Evolutionary conservation across 2,797 vertebrate species (phyloP).

Genomic region (Pangasius sanitwongsei): DNA sequence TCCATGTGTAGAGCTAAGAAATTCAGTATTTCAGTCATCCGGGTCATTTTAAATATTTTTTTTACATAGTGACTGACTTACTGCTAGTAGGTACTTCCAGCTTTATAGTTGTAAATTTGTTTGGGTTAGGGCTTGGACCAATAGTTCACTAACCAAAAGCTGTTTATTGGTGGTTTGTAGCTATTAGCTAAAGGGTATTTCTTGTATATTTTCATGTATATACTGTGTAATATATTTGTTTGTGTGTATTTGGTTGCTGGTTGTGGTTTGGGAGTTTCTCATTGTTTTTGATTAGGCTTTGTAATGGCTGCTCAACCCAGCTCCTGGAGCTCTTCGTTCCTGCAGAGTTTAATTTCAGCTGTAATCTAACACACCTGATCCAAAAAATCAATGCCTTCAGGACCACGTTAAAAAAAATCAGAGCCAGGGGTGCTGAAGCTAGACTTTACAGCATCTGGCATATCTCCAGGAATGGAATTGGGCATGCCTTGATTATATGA

Average conservation of each 20-base stretch:
- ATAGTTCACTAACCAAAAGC: not conserved
- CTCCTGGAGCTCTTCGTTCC: not conserved
- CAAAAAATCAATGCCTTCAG: not conserved
- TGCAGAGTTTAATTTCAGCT: conserved; percentile 22
- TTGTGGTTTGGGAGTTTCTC: conserved; percentile 10
- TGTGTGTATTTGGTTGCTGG: not conserved
- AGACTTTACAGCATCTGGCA: not conserved
- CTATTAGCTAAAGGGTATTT: not conserved
- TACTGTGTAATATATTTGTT: not conserved
- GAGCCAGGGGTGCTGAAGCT: not conserved
- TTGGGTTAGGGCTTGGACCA: not conserved
- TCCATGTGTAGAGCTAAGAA: not conserved
- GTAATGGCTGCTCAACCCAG: not conserved
- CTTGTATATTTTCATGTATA: not conserved
- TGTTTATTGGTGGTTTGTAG: not conserved
- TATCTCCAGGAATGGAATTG: conserved; percentile 1
- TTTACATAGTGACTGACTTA: not conserved
- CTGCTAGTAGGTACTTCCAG: not conserved
- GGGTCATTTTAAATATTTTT: not conserved
- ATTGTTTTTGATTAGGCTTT: conserved; percentile 12
- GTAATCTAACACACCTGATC: conserved; percentile 18
- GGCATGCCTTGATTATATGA: conserved; percentile 8
- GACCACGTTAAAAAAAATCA: not conserved
- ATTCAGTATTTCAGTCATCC: not conserved
- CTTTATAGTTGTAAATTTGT: not conserved